phyloP scores from a whole-genome alignment of 2,113 vertebrate genomes.

The Kryptolebias marmoratus region DNA sequence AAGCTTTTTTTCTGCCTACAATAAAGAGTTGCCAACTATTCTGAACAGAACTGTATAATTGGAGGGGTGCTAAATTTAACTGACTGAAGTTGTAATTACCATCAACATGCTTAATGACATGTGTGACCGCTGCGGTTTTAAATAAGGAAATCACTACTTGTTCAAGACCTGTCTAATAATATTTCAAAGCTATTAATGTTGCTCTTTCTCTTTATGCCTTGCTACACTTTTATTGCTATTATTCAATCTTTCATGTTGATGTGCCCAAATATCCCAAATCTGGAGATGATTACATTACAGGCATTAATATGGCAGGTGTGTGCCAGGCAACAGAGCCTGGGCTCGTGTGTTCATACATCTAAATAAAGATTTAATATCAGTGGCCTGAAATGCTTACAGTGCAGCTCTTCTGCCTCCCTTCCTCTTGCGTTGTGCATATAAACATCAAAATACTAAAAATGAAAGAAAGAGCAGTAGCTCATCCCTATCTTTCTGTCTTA shows the following conservation, averaged over 20 bases:
- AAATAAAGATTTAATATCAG: constrained; percentile 82
- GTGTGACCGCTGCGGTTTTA: constrained; percentile 40
- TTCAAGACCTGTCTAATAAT: constrained; percentile 51
- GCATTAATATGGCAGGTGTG: constrained; percentile 71
- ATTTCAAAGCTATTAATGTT: constrained; percentile 32
- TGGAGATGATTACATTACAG: constrained; percentile 69
- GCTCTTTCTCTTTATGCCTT: constrained; percentile 17
- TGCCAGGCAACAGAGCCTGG: constrained; percentile 46
- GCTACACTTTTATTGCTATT: constrained; percentile 34
- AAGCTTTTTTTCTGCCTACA: neutral
- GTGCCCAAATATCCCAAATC: constrained; percentile 67
- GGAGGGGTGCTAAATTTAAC: constrained; percentile 37
- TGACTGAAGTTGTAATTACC: constrained; percentile 38
- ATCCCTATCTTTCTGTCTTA: constrained; percentile 23
- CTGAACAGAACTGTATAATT: neutral
- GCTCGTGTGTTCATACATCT: constrained; percentile 63
- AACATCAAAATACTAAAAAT: constrained; percentile 73
- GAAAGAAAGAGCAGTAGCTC: constrained; percentile 38
- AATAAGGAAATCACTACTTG: constrained; percentile 46
- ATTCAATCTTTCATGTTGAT: constrained; percentile 74
- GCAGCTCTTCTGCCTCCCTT: constrained; percentile 32
- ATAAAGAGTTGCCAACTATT: neutral
- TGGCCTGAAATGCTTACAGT: constrained; percentile 71
- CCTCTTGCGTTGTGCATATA: constrained; percentile 49
- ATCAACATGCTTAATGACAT: constrained; percentile 32